Conservation (phyloP, 2,888 invertebrate genomes). For the Nesidiocoris tenuis region DNA sequence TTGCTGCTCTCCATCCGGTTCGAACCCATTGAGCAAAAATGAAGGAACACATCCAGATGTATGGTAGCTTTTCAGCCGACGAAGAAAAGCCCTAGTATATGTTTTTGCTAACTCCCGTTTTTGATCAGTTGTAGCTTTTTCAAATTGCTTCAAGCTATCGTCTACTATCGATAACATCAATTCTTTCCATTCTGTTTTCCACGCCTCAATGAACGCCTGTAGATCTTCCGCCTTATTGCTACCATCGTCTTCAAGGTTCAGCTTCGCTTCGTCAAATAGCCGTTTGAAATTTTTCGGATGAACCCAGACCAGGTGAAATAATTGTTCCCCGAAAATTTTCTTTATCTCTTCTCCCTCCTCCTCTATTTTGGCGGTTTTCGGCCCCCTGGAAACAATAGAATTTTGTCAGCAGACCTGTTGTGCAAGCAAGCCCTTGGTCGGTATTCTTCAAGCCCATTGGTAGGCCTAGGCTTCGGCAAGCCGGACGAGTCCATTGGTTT, state of each 20-base stretch:
- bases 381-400: background rate
- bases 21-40: slow-evolving; percentile 1
- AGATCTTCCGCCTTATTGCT: background rate
- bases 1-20: background rate
- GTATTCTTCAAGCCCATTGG: too few species aligned
- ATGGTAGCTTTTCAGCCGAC: slow-evolving; percentile 4
- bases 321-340: slow-evolving; percentile 10
- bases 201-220: slow-evolving; percentile 4
- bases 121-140: slow-evolving; percentile 5
- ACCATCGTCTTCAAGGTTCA: background rate
- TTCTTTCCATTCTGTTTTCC: background rate
- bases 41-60: background rate
- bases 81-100: slow-evolving; percentile 12
- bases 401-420: too few species aligned
- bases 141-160: background rate
- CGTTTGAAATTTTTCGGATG: slow-evolving; percentile 31
- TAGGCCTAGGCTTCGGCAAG: too few species aligned
- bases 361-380: background rate
- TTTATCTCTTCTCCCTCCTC: slow-evolving; percentile 1
- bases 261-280: background rate
- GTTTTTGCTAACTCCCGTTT: background rate
- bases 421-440: too few species aligned
- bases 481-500: too few species aligned
- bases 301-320: slow-evolving; percentile 15
- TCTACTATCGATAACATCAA: slow-evolving; percentile 3